Conservation (phyloP, 35 echinoderm and acorn worm species). For the Lytechinus pictus region DNA sequence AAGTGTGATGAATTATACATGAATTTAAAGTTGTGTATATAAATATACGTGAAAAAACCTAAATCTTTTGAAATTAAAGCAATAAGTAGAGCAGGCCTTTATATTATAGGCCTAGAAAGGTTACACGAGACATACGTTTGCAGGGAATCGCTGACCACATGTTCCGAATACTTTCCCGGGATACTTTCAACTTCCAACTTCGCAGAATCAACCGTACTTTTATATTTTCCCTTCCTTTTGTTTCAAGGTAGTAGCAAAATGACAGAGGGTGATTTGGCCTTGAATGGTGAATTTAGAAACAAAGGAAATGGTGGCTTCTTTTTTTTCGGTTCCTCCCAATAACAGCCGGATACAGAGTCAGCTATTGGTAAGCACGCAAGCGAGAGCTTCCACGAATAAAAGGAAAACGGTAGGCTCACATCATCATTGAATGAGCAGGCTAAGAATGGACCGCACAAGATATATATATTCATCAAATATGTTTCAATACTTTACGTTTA, state of each 20-base stretch:
- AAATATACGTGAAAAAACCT: no score
- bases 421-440: no score
- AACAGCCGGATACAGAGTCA: neutral
- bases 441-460: no score
- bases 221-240: neutral
- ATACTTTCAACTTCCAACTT: neutral
- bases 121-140: neutral
- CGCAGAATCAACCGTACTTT: neutral
- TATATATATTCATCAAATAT: no score
- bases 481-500: no score
- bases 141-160: neutral
- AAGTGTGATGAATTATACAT: no score
- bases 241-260: neutral
- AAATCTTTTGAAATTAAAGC: no score
- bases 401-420: no score
- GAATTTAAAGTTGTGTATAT: no score
- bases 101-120: no score
- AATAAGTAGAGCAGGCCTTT: no score
- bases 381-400: neutral
- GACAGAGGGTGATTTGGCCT: neutral
- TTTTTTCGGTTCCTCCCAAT: neutral
- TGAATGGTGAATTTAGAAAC: neutral
- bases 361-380: neutral
- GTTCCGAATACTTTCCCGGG: neutral
- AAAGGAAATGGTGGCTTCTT: conserved; percentile 10